Evolutionary conservation across 2,113 vertebrate genomes (phyloP).

Genomic region (Odobenus rosmarus): DNA sequence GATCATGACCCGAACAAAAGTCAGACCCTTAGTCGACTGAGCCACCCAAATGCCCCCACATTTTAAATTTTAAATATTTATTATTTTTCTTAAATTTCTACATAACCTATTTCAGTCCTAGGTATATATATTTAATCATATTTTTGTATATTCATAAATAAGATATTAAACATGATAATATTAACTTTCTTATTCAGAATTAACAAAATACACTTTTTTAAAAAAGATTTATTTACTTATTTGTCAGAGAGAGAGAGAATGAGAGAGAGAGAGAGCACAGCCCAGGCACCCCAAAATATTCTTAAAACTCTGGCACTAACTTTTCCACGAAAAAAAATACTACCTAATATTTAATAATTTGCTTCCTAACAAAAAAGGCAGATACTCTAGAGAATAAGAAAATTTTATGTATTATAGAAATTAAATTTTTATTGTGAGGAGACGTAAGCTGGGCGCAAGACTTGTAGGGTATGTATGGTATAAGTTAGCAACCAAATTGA

Average conservation of each 20-base stretch:
- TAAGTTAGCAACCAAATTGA: not conserved
- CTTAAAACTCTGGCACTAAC: not conserved
- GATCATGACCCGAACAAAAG: not conserved
- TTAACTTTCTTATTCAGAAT: not conserved
- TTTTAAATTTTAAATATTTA: not conserved
- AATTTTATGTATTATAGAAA: not conserved
- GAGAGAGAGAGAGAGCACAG: not conserved
- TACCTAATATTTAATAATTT: not conserved
- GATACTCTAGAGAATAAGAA: not conserved
- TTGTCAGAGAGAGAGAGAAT: not conserved
- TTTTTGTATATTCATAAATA: not conserved
- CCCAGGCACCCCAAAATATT: not conserved
- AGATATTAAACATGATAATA: not conserved
- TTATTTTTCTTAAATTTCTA: not conserved
- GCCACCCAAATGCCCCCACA: too few relatives aligned
- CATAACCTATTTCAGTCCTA: not conserved
- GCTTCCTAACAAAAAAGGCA: not conserved
- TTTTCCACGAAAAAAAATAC: not conserved
- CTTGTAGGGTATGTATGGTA: not conserved
- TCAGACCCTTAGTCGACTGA: not conserved
- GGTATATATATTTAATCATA: not conserved
- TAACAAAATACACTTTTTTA: not conserved
- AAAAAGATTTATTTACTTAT: not conserved
- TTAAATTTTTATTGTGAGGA: not conserved
- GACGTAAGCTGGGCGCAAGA: not conserved